Percentiles rank a stretch among this genome's conserved stretches.
Evolutionary conservation across 1,140 invertebrate genomes (phyloP).

Genomic region (Bombus confusus): DNA sequence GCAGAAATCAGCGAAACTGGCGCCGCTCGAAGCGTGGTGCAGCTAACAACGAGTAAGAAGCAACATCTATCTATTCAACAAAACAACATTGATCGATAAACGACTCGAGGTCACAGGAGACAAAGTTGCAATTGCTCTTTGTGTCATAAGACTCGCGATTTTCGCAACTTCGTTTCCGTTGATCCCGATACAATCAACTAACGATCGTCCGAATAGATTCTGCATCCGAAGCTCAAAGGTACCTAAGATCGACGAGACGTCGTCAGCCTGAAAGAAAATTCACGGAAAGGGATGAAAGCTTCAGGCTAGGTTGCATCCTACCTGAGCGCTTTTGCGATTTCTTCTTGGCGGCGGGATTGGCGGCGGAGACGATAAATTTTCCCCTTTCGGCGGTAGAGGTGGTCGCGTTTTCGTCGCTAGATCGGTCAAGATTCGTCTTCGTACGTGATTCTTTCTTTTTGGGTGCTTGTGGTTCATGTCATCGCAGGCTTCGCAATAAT

Average conservation of each 20-base stretch:
- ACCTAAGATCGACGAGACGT: conserved; percentile 29
- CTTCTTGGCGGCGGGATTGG: conserved; percentile 93
- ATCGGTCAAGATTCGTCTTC: conserved; percentile 85
- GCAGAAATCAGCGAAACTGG: conserved; percentile 9
- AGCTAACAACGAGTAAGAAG: conserved; percentile 13
- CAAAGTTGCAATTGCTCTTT: not conserved
- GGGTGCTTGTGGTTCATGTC: conserved; percentile 97
- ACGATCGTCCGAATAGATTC: not conserved
- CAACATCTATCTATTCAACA: not conserved
- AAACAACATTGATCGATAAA: not conserved
- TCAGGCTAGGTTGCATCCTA: conserved; percentile 78
- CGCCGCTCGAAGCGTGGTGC: not conserved
- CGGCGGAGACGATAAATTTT: conserved; percentile 81
- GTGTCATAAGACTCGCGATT: not conserved
- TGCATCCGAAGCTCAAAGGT: not conserved
- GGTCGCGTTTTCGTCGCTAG: conserved; percentile 83
- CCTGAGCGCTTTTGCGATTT: conserved; percentile 84
- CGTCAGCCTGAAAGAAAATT: conserved; percentile 60
- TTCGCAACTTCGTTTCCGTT: conserved; percentile 51
- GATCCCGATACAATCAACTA: conserved; percentile 25
- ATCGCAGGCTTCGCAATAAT: conserved; percentile 94
- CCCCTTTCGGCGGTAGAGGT: conserved; percentile 91
- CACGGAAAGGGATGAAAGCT: conserved; percentile 36
- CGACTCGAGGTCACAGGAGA: not conserved
- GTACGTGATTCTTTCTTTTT: conserved; percentile 89